Evolutionary conservation across 2,797 vertebrate genomes (phyloP).

Genomic region (Euthynnus affinis): DNA sequence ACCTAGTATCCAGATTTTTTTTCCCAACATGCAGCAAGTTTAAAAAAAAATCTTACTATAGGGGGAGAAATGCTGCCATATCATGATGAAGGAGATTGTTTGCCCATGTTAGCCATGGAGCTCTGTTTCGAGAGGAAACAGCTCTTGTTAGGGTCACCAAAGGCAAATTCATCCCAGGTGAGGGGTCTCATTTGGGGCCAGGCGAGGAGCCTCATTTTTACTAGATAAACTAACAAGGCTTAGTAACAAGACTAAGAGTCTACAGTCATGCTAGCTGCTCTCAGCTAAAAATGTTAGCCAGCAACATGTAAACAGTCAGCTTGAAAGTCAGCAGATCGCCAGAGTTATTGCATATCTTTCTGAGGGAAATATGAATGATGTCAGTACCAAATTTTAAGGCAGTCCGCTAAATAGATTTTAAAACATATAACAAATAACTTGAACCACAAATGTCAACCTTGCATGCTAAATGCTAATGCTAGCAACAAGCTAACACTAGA

Average conservation of each 20-base stretch:
- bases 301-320: neutral
- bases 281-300: no score
- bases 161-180: neutral
- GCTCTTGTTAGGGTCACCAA: neutral
- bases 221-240: no score
- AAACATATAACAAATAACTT: no score
- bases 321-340: no score
- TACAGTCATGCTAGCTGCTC: no score
- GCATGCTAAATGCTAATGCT: no score
- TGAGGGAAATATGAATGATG: neutral
- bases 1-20: neutral
- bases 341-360: no score
- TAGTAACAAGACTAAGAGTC: no score
- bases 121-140: slow-evolving; percentile 5
- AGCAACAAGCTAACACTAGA: neutral
- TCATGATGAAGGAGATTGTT: neutral
- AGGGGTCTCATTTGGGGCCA: neutral
- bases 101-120: neutral
- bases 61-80: neutral
- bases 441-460: no score
- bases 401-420: no score
- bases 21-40: neutral
- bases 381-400: neutral
- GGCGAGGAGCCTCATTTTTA: neutral
- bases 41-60: no score